Conservation (phyloP, 2,113 vertebrate genomes). For the Xiphorhynchus elegans region DNA sequence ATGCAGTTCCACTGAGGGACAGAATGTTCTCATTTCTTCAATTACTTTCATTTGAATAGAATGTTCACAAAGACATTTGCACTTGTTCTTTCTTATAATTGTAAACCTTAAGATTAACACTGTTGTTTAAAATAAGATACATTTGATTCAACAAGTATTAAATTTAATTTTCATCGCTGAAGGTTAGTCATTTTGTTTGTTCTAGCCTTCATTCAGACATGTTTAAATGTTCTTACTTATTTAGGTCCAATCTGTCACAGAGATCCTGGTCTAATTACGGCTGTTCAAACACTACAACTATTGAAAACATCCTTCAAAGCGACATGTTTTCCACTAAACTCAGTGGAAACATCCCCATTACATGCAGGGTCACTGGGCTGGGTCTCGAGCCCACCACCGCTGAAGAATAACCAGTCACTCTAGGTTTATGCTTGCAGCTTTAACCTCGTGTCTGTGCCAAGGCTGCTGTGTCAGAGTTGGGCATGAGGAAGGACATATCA, state of each 20-base stretch:
- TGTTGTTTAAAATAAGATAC: not conserved
- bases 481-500: rapidly evolving
- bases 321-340: not conserved
- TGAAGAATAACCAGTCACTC: not conserved
- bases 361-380: not conserved
- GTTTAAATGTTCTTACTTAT: not conserved
- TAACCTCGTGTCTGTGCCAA: rapidly evolving
- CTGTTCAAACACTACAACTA: not conserved
- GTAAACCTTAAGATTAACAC: constrained; percentile 35
- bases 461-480: not conserved
- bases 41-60: constrained; percentile 49
- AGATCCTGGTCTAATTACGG: not conserved
- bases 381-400: not conserved
- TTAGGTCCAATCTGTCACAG: not conserved
- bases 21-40: constrained; percentile 63
- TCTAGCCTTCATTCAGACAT: not conserved
- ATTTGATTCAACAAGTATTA: not conserved
- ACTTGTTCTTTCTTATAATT: constrained; percentile 36
- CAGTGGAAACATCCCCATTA: not conserved
- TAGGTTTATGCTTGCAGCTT: not conserved
- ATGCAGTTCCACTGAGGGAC: not conserved
- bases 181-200: not conserved
- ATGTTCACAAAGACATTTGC: constrained; percentile 43
- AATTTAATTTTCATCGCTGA: constrained; percentile 11
- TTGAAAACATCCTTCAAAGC: not conserved